These are phyloP conservation scores for Drosophila phalerata DNA, from an alignment of 2,888 invertebrate genomes.

Conservation along the genomic window DNA sequence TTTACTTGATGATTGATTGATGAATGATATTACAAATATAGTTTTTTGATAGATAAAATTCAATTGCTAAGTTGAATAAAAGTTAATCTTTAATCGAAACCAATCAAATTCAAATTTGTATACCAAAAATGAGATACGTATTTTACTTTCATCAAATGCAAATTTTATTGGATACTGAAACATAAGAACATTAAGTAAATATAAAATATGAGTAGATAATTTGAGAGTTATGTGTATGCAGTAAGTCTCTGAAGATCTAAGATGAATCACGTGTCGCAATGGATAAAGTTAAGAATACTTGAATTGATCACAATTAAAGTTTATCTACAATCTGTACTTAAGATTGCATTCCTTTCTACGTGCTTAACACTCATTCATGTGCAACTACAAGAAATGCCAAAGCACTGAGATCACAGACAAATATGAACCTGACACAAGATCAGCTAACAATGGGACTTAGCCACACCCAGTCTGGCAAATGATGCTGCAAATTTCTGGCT, in stretches of 20 bases:
- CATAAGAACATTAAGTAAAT: too few species aligned
- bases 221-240: background rate
- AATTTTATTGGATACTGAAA: too few species aligned
- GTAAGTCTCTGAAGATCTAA: background rate
- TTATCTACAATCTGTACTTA: conserved; percentile 10
- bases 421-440: conserved; percentile 42
- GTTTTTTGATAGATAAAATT: too few species aligned
- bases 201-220: background rate
- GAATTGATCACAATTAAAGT: conserved; percentile 13
- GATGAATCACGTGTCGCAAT: conserved; percentile 2
- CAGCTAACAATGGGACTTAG: conserved; percentile 52
- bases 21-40: too few species aligned
- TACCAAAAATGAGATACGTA: too few species aligned
- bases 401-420: conserved; percentile 42
- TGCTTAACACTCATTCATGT: conserved; percentile 11
- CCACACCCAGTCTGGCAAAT: conserved; percentile 67
- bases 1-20: too few species aligned
- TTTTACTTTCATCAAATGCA: too few species aligned
- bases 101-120: too few species aligned
- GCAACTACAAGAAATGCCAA: conserved; percentile 36
- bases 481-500: conserved; percentile 60
- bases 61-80: too few species aligned
- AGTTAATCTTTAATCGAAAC: too few species aligned
- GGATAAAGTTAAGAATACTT: background rate
- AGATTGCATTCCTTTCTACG: conserved; percentile 11